phyloP scores from a whole-genome alignment of 1,140 invertebrate species.

The Tribolium castaneum region DNA sequence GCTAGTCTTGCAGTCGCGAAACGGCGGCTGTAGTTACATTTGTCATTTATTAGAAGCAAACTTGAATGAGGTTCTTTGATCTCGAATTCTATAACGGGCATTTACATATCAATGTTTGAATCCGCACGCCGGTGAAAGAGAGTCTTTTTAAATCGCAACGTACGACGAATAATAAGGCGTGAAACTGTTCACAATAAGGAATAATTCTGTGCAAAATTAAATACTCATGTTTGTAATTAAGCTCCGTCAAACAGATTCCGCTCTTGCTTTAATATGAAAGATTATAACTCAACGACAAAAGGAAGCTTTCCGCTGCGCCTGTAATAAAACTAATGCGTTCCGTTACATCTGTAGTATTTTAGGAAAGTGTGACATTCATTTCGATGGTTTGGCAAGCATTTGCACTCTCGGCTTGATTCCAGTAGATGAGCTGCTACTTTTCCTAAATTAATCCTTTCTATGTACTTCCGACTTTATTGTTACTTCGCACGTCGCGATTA shows the following conservation, averaged over 20 bases:
- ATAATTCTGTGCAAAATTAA: not conserved
- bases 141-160: not conserved
- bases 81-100: slow-evolving; percentile 3
- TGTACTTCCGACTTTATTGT: slow-evolving; percentile 13
- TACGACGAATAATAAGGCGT: not conserved
- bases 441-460: slow-evolving; percentile 14
- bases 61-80: slow-evolving; percentile 3
- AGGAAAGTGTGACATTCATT: slow-evolving; percentile 27
- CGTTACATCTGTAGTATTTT: slow-evolving; percentile 17
- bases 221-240: not conserved
- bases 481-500: not conserved
- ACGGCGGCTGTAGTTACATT: not conserved
- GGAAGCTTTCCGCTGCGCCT: slow-evolving; percentile 6
- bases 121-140: not conserved
- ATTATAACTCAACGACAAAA: slow-evolving; percentile 1
- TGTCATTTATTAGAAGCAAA: slow-evolving; percentile 17
- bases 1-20: not conserved
- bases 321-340: slow-evolving; percentile 26
- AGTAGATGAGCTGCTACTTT: not conserved
- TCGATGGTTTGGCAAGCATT: slow-evolving; percentile 24
- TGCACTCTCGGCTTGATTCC: slow-evolving; percentile 11
- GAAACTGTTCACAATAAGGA: too few species aligned
- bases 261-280: slow-evolving; percentile 2
- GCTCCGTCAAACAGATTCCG: not conserved
- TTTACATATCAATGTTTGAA: slow-evolving; percentile 21